Base-by-base conservation (phyloP, 2,888 invertebrate species). In the Arctia plantaginis region DNA sequence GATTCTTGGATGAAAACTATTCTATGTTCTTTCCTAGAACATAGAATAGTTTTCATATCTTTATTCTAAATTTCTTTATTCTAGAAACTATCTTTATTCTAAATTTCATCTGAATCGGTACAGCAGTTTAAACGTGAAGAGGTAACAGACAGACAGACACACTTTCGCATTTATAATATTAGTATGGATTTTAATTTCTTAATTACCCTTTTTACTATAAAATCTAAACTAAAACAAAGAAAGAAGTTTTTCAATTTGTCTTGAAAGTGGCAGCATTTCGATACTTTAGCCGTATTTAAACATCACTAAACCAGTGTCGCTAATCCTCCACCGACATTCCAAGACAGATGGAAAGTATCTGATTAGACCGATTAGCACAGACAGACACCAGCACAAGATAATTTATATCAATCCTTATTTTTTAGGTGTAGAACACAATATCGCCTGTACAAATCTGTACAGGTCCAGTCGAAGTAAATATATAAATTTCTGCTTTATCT, bases 301-400 rank as follows among this genome's bases (percentile, higher is more conserved):
- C 80, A 79, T 72, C 83, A 76, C 83, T 82, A 84, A 67, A 55
- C 64, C 59, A 67, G 73, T 68, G 68, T 69, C 44, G 69, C 79
- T 85, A 83, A 85, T 85, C 85, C 82, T 80, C 77, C 67, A 81
- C 83, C 81, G 85, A 81, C 78, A 77, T 80, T 83, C 84, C 83
- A 82, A 88, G 86, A 87, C 83, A 82, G 85, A 85, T 84, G 81
- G 84, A 80, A 87, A 84, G 80, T 83, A 80, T 83, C 85, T 82
- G 87, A 87, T 88, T 86, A 84, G 81, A 79, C 83, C 83, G 88
- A 88, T 87, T 87, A 87, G 81, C 80, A 79, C 82, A 80, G 80
- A 83, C 77, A 71, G 67, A 73, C 73, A 69, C 44, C 55, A 47
- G 66, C 41, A 71, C 73, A 75, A n/a, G 35, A 33, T 23, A 71